These are phyloP conservation scores for Platysteira castanea DNA, from an alignment of 2,113 vertebrate genomes.

Conservation along the genomic window DNA sequence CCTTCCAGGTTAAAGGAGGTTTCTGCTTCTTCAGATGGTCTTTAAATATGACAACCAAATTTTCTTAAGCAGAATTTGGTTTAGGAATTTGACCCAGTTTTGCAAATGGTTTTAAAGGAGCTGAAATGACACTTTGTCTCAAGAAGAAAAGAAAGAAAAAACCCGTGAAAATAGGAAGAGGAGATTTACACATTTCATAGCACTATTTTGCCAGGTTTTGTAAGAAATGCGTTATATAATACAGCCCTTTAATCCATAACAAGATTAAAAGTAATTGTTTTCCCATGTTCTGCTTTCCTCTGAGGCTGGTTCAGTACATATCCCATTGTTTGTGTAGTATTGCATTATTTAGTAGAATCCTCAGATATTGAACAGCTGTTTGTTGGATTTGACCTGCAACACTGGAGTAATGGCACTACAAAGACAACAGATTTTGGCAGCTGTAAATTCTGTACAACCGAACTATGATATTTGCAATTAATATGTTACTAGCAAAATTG, in stretches of 20 bases:
- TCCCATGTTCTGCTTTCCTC: background rate
- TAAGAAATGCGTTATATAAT: background rate
- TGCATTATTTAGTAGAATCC: constrained; percentile 54
- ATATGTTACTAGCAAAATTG: constrained; percentile 17
- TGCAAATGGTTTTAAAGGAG: background rate
- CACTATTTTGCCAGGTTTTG: background rate
- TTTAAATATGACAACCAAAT: background rate
- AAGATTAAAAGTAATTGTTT: constrained; percentile 50
- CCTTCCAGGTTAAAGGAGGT: background rate
- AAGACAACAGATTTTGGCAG: constrained; percentile 38
- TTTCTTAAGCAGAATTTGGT: background rate
- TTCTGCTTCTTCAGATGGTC: background rate
- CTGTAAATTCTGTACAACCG: constrained; percentile 9
- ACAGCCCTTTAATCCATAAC: background rate
- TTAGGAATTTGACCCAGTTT: constrained; percentile 8
- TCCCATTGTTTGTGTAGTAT: constrained; percentile 10
- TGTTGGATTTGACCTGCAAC: constrained; percentile 45
- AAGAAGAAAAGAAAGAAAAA: background rate
- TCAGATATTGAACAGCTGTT: constrained; percentile 41
- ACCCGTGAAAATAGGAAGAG: background rate
- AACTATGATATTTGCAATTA: constrained; percentile 44
- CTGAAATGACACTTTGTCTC: background rate
- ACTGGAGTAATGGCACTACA: constrained; percentile 6
- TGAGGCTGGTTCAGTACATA: background rate
- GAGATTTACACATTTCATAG: background rate